Conservation (phyloP, 2,113 vertebrate genomes). For the Nyctibius bracteatus region DNA sequence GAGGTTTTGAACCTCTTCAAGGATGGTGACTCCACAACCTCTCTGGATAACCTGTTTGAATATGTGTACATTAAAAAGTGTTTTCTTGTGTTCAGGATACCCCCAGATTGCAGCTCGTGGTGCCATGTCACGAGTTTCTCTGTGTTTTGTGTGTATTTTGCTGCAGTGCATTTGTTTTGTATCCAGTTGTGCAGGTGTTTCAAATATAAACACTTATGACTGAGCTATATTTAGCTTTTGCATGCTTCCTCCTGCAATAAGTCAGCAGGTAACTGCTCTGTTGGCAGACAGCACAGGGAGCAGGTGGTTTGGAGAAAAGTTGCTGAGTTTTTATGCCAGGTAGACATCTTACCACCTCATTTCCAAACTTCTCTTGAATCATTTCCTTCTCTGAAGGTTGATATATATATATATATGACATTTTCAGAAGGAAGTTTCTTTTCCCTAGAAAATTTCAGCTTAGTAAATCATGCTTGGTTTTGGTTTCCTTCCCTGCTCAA, state of each 20-base stretch:
- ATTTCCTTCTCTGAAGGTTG: background rate
- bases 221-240: conserved; percentile 9
- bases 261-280: background rate
- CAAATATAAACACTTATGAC: background rate
- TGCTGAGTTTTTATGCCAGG: background rate
- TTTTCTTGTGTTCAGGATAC: background rate
- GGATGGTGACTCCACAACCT: background rate
- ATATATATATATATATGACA: background rate
- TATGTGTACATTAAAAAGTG: background rate
- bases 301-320: background rate
- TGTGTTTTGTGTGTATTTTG: conserved; percentile 14
- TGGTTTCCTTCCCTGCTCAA: background rate
- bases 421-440: background rate
- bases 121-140: background rate
- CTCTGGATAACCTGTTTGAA: background rate
- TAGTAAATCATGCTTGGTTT: background rate
- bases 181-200: conserved; percentile 26
- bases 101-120: background rate
- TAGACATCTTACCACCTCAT: background rate
- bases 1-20: background rate
- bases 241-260: background rate
- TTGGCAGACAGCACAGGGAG: background rate
- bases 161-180: conserved; percentile 25
- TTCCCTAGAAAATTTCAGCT: background rate
- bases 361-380: background rate